phyloP scores from a whole-genome alignment of 1,140 invertebrate species.

The Asbolus verrucosus region DNA sequence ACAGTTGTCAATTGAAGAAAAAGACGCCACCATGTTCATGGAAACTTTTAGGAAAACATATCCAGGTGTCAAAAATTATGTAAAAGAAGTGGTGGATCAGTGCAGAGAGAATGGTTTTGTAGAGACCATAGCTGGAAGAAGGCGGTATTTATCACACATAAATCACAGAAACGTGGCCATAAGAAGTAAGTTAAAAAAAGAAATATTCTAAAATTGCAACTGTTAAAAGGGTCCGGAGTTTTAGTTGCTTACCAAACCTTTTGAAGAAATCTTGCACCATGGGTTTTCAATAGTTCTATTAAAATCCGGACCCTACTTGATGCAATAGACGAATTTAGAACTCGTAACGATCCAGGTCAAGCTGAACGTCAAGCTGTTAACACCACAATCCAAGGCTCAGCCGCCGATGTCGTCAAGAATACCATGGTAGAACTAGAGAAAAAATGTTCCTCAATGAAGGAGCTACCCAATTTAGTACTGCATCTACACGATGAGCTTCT shows the following conservation, averaged over 20 bases:
- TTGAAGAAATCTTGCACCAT: no score
- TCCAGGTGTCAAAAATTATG: slow-evolving; percentile 78
- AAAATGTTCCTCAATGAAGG: slow-evolving; percentile 65
- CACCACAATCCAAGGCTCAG: slow-evolving; percentile 94
- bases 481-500: slow-evolving; percentile 98
- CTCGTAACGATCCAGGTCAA: no score
- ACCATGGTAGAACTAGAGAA: slow-evolving; percentile 87
- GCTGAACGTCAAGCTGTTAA: slow-evolving; percentile 97
- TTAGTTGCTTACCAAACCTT: slow-evolving; percentile 1
- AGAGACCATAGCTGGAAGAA: slow-evolving; percentile 83
- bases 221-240: no score
- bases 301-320: no score
- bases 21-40: slow-evolving; percentile 84
- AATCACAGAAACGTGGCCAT: slow-evolving; percentile 72
- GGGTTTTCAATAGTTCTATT: no score
- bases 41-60: slow-evolving; percentile 87
- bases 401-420: slow-evolving; percentile 92
- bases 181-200: slow-evolving; percentile 75
- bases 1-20: slow-evolving; percentile 81
- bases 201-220: no score
- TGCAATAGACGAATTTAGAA: no score
- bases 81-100: slow-evolving; percentile 74
- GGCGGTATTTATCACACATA: slow-evolving; percentile 84
- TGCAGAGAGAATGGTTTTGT: slow-evolving; percentile 84
- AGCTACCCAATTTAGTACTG: slow-evolving; percentile 76